phyloP scores from a whole-genome alignment of 2,113 vertebrate species.

The Tretioscincus oriximinensis region DNA sequence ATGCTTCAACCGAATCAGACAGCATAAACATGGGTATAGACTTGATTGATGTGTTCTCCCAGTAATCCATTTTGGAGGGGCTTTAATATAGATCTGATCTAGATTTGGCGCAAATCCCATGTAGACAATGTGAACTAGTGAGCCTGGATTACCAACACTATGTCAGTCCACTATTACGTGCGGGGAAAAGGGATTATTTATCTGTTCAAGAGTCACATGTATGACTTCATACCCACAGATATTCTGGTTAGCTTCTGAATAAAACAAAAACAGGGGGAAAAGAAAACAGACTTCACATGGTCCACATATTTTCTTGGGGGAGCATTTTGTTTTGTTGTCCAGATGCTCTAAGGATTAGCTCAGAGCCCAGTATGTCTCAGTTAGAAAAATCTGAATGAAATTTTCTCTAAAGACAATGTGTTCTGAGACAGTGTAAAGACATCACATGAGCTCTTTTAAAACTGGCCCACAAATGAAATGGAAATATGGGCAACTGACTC shows the following conservation, averaged over 20 bases:
- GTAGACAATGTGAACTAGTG: too few relatives aligned
- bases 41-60: too few relatives aligned
- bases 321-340: constrained; percentile 1
- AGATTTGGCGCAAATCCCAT: too few relatives aligned
- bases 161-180: background rate
- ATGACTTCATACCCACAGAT: background rate
- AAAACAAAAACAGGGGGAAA: background rate
- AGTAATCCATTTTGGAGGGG: too few relatives aligned
- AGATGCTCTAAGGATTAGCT: background rate
- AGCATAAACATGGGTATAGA: too few relatives aligned
- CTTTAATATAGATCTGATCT: too few relatives aligned
- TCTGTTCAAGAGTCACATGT: constrained; percentile 28
- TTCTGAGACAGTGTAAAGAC: background rate
- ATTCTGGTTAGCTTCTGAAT: constrained; percentile 2
- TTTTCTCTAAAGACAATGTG: background rate
- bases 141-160: too few relatives aligned
- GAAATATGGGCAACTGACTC: too few relatives aligned
- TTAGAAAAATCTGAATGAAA: background rate
- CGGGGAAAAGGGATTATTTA: background rate
- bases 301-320: background rate
- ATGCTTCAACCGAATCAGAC: too few relatives aligned
- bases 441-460: too few relatives aligned
- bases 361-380: background rate
- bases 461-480: too few relatives aligned
- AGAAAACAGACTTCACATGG: constrained; percentile 5